A percentile compares a stretch with the other conserved stretches of the same genome.
Conservation (phyloP, 1,140 invertebrate genomes). For the Calycopis cecrops region DNA sequence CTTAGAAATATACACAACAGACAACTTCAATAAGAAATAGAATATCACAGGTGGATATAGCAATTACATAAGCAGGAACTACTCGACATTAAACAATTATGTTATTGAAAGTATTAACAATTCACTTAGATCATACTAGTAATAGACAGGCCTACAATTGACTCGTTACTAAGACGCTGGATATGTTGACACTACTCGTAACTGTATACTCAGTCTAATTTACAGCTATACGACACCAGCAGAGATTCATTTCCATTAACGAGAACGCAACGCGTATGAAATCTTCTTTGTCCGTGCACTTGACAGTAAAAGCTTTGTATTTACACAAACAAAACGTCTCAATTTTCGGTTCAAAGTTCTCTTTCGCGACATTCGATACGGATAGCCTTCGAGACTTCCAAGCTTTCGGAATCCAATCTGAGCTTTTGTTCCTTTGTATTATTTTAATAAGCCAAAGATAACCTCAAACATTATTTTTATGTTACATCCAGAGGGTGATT, state of each 20-base stretch:
- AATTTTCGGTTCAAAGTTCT: conserved; percentile 61
- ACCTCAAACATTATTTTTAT: conserved; percentile 72
- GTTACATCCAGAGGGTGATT: conserved; percentile 60
- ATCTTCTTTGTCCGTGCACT: conserved; percentile 72
- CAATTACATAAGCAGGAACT: conserved; percentile 65
- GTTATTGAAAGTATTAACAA: conserved; percentile 31
- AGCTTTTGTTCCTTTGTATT: conserved; percentile 40
- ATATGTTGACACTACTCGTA: conserved; percentile 52
- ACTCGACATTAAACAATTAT: conserved; percentile 44
- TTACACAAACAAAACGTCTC: conserved; percentile 72
- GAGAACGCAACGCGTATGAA: conserved; percentile 39
- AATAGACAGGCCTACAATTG: conserved; percentile 55
- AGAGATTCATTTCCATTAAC: conserved; percentile 40
- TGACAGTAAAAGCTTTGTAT: conserved; percentile 72
- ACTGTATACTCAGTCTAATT: conserved; percentile 39
- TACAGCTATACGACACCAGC: conserved; percentile 40
- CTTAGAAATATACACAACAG: conserved; percentile 44
- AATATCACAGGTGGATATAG: conserved; percentile 70
- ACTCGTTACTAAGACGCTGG: conserved; percentile 46
- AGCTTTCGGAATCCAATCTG: conserved; percentile 31
- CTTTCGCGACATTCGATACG: conserved; percentile 68
- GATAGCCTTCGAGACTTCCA: conserved; percentile 33
- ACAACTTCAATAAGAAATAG: conserved; percentile 46
- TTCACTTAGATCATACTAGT: conserved; percentile 17
- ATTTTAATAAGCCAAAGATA: conserved; percentile 47